Conservation (phyloP, 2,888 invertebrate genomes). For the Geophilus truncorum region DNA sequence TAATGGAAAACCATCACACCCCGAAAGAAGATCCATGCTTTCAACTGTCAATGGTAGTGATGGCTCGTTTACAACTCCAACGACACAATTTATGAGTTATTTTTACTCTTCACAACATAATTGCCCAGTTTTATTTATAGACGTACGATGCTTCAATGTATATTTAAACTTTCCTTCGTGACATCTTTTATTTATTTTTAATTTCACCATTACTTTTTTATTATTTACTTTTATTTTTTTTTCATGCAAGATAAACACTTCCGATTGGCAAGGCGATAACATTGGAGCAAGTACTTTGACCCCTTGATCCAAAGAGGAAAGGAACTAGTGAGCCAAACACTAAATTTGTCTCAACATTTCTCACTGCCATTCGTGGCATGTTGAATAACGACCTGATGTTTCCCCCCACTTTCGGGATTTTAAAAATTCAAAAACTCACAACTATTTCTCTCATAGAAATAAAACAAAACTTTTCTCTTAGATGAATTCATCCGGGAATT, state of each 20-base stretch:
- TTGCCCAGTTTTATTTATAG: no score
- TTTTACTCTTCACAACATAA: neutral
- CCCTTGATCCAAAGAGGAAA: neutral
- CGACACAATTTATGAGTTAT: neutral
- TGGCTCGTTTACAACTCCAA: neutral
- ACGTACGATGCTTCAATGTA: no score
- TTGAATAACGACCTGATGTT: neutral
- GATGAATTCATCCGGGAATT: neutral
- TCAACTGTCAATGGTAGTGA: neutral
- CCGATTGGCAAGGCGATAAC: no score
- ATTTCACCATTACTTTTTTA: neutral
- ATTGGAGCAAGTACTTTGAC: neutral
- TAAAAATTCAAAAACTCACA: no score
- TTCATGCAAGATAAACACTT: neutral
- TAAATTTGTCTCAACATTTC: neutral
- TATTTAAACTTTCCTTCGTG: neutral
- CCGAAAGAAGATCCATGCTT: neutral
- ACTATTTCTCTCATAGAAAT: no score
- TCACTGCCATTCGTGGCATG: neutral
- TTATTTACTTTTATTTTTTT: neutral
- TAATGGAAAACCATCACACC: neutral
- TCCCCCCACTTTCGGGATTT: no score
- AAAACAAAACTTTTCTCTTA: neutral
- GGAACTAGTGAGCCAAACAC: neutral
- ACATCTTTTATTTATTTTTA: neutral